A percentile compares a stretch with the other conserved stretches of the same genome.
Evolutionary conservation across 2,113 vertebrate genomes (phyloP).

Genomic region (Chunga burmeisteri): DNA sequence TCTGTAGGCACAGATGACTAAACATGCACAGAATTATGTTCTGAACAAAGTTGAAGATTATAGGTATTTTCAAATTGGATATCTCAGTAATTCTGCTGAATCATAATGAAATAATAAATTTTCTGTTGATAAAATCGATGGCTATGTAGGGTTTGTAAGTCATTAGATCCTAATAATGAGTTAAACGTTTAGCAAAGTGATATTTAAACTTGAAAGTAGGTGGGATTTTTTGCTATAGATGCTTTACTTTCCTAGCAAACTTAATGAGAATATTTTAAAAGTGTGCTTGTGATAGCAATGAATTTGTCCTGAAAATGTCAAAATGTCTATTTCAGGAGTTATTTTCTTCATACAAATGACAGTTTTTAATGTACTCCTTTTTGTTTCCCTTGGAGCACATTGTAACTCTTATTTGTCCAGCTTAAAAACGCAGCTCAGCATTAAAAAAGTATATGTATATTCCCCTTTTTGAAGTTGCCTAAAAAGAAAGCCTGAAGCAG

Average conservation of each 20-base stretch:
- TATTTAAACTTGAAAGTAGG: neutral
- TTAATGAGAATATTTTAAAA: neutral
- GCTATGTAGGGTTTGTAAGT: neutral
- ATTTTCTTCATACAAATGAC: neutral
- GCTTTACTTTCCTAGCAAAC: neutral
- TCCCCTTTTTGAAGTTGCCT: constrained; percentile 16
- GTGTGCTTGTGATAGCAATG: neutral
- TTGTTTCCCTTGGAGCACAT: constrained; percentile 32
- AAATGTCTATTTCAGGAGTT: constrained; percentile 1
- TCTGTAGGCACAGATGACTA: neutral
- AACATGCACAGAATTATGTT: neutral
- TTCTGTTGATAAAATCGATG: neutral
- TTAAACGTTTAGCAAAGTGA: neutral
- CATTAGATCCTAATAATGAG: neutral
- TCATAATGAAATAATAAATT: neutral
- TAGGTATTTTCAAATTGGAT: neutral
- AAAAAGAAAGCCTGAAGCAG: constrained; percentile 34
- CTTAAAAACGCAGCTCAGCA: constrained; percentile 23
- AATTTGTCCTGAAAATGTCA: neutral
- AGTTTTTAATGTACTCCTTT: constrained; percentile 22
- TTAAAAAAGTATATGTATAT: neutral
- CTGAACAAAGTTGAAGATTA: neutral
- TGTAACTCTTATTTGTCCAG: constrained; percentile 27
- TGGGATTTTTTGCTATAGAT: neutral
- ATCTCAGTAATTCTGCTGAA: neutral